phyloP scores from a whole-genome alignment of 2,888 invertebrate genomes.

The Amblyteles armatorius region DNA sequence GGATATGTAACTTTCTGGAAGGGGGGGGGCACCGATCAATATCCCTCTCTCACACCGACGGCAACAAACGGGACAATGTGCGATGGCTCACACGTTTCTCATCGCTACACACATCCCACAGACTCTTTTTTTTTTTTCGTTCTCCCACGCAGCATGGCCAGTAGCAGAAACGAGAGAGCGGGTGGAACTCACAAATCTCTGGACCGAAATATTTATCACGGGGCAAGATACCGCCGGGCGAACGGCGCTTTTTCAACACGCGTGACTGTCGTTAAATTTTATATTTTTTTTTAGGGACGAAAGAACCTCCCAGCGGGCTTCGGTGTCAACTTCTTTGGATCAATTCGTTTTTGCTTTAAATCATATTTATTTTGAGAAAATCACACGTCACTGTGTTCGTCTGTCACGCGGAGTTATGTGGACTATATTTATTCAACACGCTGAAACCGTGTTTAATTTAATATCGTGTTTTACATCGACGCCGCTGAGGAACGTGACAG shows the following conservation, averaged over 20 bases:
- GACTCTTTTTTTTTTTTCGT: background rate
- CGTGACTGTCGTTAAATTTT: background rate
- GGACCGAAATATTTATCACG: conserved; percentile 1
- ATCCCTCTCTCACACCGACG: background rate
- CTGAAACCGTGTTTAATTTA: conserved; percentile 40
- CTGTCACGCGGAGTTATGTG: too few relatives aligned
- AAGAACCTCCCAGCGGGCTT: too few relatives aligned
- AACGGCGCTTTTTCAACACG: background rate
- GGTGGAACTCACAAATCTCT: background rate
- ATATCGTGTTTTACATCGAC: conserved; percentile 48
- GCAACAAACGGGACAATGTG: background rate
- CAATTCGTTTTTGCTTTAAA: too few relatives aligned
- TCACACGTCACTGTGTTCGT: too few relatives aligned
- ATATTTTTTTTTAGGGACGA: background rate
- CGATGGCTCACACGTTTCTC: conserved; percentile 1
- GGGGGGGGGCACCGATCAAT: background rate
- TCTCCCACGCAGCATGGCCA: background rate
- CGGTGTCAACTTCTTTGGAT: too few relatives aligned
- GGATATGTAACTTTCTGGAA: conserved; percentile 11
- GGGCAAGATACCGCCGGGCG: background rate
- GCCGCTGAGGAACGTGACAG: conserved; percentile 20
- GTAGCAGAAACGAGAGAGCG: background rate
- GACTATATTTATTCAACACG: background rate
- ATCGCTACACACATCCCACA: background rate
- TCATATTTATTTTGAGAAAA: too few relatives aligned